Evolutionary conservation across 2,113 vertebrate species (phyloP), one percentile per base, ranked within the genome.

Genomic region (Glaucidium brasilianum): DNA sequence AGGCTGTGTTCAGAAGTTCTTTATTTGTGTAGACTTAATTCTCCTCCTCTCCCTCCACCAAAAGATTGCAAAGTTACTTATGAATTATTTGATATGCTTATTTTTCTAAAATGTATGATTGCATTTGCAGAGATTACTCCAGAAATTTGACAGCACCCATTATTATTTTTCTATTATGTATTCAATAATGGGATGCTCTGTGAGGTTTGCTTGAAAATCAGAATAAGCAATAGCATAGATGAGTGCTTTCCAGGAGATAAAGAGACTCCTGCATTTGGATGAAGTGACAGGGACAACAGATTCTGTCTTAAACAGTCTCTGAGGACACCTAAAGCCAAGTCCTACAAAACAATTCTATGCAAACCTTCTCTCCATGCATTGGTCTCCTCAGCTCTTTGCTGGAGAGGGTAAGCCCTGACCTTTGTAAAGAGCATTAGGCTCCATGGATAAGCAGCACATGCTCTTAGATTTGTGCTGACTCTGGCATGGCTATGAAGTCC

Each of bases 111-210:
- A 67, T 12, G 9, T 41, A 21, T 63, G 62, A 90, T 88, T 88
- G 58, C 25, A 53, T 73, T 92, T 90, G 34, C 66, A 79, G 78
- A 92, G 66, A 92, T 85, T 69, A 43, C 53, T 76, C 25, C 62
- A 83, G 78, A 79, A 90, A 83, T 83, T 53, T 88, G 91, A 92
- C 91, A 95, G 94, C 63, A 80, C 35, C 53, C 27, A 10, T 95
- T 93, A 79, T 92, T 94, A 93, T 79, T 93, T 93, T 79, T 52
- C 62, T 80, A 52, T 83, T 76, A 85, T 62, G 58, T 50, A 76
- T 88, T 95, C 85, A 85, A 5, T 25, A 27, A 73, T 58, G 62
- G 49, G 35, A 73, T 88, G 78, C 21, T 88, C 63, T 37, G 12
- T 62, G 63, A 67, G 37, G 47, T 66, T 71, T 83, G 15, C 63